These are phyloP conservation scores for Xanthia icteritia DNA, from an alignment of 2,888 invertebrate species.

Conservation along the genomic window DNA sequence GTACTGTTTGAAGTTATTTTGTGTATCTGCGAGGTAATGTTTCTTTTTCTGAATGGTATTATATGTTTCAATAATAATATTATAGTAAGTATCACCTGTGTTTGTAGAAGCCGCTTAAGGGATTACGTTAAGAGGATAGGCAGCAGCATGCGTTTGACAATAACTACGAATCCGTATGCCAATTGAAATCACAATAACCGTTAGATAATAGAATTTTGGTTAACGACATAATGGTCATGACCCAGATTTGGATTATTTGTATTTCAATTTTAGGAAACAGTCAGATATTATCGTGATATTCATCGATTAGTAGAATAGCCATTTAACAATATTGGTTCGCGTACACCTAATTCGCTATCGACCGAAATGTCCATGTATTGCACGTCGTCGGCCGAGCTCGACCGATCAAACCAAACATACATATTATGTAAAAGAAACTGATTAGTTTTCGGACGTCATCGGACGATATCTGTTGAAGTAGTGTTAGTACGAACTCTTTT, in stretches of 20 bases:
- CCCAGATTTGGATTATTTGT: background rate
- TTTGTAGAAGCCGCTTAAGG: background rate
- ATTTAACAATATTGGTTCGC: background rate
- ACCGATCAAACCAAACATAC: no score
- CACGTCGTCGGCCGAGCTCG: no score
- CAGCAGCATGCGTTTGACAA: background rate
- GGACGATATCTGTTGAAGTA: background rate
- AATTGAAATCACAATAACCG: background rate
- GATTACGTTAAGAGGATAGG: slow-evolving; percentile 11
- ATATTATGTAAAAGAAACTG: no score
- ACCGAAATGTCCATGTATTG: no score
- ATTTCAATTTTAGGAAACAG: background rate
- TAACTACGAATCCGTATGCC: slow-evolving; percentile 20
- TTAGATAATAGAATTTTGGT: slow-evolving; percentile 9
- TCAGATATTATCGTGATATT: background rate
- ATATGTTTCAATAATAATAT: background rate
- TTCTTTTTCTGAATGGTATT: background rate
- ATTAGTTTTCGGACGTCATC: background rate
- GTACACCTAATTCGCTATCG: background rate
- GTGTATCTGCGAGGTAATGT: background rate
- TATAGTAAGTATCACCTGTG: background rate
- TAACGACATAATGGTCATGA: background rate
- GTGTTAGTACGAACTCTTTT: no score
- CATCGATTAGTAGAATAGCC: background rate
- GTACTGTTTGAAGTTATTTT: slow-evolving; percentile 6